Evolutionary conservation across 2,888 invertebrate species (phyloP), one percentile per base, ranked within the genome.

Genomic region (Metacarcinus magister): DNA sequence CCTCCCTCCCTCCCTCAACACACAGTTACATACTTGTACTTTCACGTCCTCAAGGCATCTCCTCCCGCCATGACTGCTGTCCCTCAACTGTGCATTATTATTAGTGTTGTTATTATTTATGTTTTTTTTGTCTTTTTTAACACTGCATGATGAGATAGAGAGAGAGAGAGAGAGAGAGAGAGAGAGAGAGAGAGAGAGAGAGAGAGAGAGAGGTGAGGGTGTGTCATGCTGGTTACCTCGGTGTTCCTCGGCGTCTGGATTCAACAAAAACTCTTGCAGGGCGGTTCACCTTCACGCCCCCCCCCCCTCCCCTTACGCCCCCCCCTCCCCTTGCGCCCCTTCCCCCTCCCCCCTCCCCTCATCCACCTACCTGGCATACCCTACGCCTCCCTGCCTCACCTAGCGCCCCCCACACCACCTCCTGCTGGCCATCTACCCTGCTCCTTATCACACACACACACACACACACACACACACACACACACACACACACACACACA

Each of bases 401-500:
- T 75, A 28, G 28, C 28, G 28, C 75, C 8, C 75, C 28, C 28
- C 28, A 75, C 75, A n/a, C 75, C 75, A 0, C 75, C 28, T 75
- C n/a, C 23, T 75, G 28, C 75, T n/a, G 28, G n/a, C 75, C 75
- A 75, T 28, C 75, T n/a, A 75, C 75, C 8, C 75, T 75, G 7
- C 75, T 8, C 28, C 75, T 28, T 28, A 60, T 23, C 60, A 28
- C 75, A 28, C 75, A 28, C 28, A 28, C 28, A 28, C 75, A 75
- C 75, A 75, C 75, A 75, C 75, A 75, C 75, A 75, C 75, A 75
- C 75, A 75, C 75, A 75, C 75, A 75, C 75, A 75, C 75, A 75
- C 75, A 75, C 75, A 75, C 75, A 75, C 75, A 75, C 75, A 75
- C 75, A 75, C 75, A 75, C 75, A 67, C 67, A 67, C 67, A 82